Evolutionary conservation across 2,797 vertebrate genomes (phyloP), one percentile per base, ranked within the genome.

Genomic region (Macroramphosus scolopax): DNA sequence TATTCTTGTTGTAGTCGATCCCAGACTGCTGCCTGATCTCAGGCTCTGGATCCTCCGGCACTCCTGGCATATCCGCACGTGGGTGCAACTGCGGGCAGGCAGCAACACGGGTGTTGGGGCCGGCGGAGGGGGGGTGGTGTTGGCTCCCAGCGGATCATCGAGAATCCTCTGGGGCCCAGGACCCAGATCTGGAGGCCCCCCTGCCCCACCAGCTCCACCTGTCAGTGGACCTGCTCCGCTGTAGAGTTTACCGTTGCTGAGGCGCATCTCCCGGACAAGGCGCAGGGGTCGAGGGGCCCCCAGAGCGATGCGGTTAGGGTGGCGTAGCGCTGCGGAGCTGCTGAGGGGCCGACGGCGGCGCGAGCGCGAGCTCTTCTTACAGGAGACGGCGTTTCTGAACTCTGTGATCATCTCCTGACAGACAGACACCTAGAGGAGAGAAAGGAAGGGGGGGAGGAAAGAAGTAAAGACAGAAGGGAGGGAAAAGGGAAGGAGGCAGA

Each of bases 361-460:
- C 55, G 93, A 89, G 4, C 93, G 92, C 7, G 93, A 93, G 26
- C 88, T 94, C 86, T 95, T 95, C 82, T 92, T 94, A 84, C 94
- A 96, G 30, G 93, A 95, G 64, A 95, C 91, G 4, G 92, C 94
- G 44, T 94, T 93, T 70, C 92, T 84, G 50, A 95, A 92, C 77
- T 95, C 94, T 26, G 89, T 92, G 79, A 95, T 83, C 94, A 96
- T 95, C 87, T 95, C 93, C 86, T 93, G 94, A 89, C 94, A 95
- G 51, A 96, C 92, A 26, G 94, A 95, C 74, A 94, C 92, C 93
- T 96, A 63, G 3, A 68, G 48, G 44, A 17, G 14, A 18, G 26
- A 46, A 34, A 49, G 64, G 40, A 38, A 63, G 63, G 42, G 50
- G 70, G 62, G 55, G 44, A 49, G 44, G 73, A 45, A 45, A 68